A percentile compares a stretch with the other conserved stretches of the same genome.
These are phyloP conservation scores for Aleiodes sp. DNA, from an alignment of 1,140 invertebrate genomes.

Conservation along the genomic window DNA sequence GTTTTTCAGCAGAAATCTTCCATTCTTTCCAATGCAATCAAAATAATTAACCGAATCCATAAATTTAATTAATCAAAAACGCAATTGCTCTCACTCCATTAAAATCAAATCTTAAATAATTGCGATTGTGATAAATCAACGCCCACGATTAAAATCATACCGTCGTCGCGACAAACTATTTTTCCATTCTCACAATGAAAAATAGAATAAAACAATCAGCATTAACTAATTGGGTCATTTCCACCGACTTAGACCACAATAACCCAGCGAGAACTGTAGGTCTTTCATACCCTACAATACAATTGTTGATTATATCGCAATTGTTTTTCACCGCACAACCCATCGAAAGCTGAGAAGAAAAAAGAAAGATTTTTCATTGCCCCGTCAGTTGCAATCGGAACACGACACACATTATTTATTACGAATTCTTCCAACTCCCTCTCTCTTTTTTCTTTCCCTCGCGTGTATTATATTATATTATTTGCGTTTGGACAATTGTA, in stretches of 20 bases:
- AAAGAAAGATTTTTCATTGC: neutral
- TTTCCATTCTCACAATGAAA: too few species aligned
- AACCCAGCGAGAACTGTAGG: neutral
- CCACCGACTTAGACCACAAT: neutral
- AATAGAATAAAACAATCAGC: neutral
- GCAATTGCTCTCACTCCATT: too few species aligned
- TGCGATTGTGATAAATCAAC: neutral
- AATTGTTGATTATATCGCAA: neutral
- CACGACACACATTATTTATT: too few species aligned
- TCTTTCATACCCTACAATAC: neutral
- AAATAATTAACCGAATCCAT: too few species aligned
- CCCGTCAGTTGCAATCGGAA: neutral
- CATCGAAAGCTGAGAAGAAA: too few species aligned
- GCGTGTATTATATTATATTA: neutral
- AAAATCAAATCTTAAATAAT: too few species aligned
- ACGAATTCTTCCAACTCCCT: neutral
- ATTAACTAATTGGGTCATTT: neutral
- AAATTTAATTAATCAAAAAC: too few species aligned
- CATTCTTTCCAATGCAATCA: too few species aligned
- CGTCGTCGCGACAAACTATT: too few species aligned
- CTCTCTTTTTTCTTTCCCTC: neutral
- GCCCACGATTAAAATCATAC: neutral
- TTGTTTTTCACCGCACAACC: neutral
- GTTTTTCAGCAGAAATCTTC: too few species aligned
- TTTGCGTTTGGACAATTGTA: neutral